Evolutionary conservation across 2,797 vertebrate species (phyloP), one percentile per base, ranked within the genome.

Genomic region (Gallirallus australis): DNA sequence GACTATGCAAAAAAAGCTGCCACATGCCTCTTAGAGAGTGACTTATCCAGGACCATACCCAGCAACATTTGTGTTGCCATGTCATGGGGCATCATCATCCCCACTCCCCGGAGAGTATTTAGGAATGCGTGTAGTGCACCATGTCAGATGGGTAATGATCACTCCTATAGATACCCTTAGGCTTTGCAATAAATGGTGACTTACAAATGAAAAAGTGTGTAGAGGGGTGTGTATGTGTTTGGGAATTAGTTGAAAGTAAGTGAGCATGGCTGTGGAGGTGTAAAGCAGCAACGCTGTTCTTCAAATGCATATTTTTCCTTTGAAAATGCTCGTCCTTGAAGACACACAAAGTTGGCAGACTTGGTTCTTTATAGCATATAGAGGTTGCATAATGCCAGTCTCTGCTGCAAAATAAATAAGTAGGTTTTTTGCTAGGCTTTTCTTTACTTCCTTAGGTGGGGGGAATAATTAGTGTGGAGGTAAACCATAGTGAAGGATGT

Each of bases 41-140:
- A 24, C 1, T 2, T 28, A 10, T 9, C 3, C 50, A n/a, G 73
- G 24, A 21, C 19, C 25, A 0, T 4, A 7, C 9, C 9, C 16
- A 15, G 11, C 23, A 27, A 24, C 0, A 0, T 48, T 40, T 61
- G 65, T 19, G 15, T 10, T 68, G 23, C 12, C 2, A 2, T 64
- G 37, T 24, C 20, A 23, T 1, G 1, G 8, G 10, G 3, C 30
- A 24, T 30, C 63, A 25, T 40, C 18, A 7, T 21, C 28, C 35
- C 1, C 1, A 3, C 19, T 48, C 9, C 17, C 6, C 0, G 0
- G 17, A 30, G 18, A 19, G 11, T 48, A 27, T 27, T 47, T 23
- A 59, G 69, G 30, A 63, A 39, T 1, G 7, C 2, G 2, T 3
- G 20, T 53, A 11, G 17, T 61, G 11, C 27, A 6, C 17, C 8